Conservation (phyloP, 2,113 vertebrate genomes). For the Thamnophis sirtalis region DNA sequence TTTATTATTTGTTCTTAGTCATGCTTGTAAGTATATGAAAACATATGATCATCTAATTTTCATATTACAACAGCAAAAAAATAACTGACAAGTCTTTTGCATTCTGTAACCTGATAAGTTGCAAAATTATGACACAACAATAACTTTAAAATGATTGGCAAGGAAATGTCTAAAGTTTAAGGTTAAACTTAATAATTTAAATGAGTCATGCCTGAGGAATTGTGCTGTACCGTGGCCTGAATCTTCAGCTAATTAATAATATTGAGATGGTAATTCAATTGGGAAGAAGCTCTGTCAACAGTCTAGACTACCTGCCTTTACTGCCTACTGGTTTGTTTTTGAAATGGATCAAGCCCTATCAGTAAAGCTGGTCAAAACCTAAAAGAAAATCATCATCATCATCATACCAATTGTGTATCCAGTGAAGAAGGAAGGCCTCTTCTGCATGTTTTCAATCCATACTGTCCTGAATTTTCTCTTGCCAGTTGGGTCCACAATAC, state of each 20-base stretch:
- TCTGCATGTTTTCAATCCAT: too few relatives aligned
- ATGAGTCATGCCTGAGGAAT: background rate
- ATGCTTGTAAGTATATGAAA: background rate
- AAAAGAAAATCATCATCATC: background rate
- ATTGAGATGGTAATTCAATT: background rate
- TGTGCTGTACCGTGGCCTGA: background rate
- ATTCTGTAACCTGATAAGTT: background rate
- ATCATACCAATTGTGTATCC: too few relatives aligned
- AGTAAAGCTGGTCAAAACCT: background rate
- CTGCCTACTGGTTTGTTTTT: background rate
- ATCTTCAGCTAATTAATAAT: background rate
- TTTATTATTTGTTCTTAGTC: background rate
- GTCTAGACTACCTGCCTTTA: background rate
- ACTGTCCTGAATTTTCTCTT: too few relatives aligned
- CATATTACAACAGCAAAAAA: background rate
- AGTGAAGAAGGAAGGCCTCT: too few relatives aligned
- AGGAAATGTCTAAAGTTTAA: background rate
- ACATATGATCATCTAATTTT: background rate
- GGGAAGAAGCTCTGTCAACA: background rate
- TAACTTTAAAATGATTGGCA: background rate
- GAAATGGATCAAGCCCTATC: too few relatives aligned
- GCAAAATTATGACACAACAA: background rate
- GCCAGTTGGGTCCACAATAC: background rate
- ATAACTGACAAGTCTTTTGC: background rate
- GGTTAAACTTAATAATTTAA: background rate